Percentiles rank a stretch among this genome's conserved stretches.
Evolutionary conservation across 2,888 invertebrate genomes (phyloP).

Genomic region (Leptura quadrifasciata): DNA sequence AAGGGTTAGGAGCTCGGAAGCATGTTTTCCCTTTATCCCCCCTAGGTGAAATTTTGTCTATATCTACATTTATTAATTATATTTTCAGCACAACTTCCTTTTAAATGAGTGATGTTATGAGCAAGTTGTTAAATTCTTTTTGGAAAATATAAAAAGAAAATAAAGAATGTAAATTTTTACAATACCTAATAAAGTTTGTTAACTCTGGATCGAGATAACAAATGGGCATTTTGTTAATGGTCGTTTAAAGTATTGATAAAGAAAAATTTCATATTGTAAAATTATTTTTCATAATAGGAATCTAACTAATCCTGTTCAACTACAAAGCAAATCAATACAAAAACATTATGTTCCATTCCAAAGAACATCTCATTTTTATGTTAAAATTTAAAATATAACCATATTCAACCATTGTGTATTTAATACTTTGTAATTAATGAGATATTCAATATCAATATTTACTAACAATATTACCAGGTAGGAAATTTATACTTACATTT

Average conservation of each 20-base stretch:
- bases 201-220: neutral
- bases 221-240: neutral
- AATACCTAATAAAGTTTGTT: too few species aligned
- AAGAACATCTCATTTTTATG: neutral
- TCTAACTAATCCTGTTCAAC: neutral
- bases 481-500: neutral
- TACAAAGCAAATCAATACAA: neutral
- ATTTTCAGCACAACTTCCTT: too few species aligned
- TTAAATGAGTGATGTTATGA: too few species aligned
- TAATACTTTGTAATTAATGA: neutral
- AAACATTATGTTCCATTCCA: neutral
- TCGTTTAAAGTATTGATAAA: neutral
- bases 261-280: neutral
- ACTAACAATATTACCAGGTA: neutral
- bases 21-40: too few species aligned
- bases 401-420: neutral
- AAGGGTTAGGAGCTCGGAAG: too few species aligned
- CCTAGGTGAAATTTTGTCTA: too few species aligned
- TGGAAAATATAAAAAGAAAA: too few species aligned
- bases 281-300: neutral
- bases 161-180: too few species aligned
- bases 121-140: too few species aligned
- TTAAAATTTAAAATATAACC: too few species aligned
- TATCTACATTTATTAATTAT: too few species aligned
- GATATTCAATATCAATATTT: neutral